These are phyloP conservation scores for Cotesia vestalis DNA, from an alignment of 1,140 invertebrate species.

Conservation along the genomic window DNA sequence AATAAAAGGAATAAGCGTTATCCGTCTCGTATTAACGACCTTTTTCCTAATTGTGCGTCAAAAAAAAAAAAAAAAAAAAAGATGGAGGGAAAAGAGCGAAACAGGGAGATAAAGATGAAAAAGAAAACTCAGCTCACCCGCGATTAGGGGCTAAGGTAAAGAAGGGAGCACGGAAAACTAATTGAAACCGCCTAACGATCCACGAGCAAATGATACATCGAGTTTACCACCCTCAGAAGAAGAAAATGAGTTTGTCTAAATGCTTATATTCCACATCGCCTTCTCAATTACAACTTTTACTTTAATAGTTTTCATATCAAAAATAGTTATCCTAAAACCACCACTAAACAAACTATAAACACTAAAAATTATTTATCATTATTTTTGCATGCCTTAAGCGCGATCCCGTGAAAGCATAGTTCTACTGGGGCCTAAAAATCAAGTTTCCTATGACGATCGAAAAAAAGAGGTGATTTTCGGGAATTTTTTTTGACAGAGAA, in stretches of 20 bases:
- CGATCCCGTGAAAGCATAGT: too few species aligned
- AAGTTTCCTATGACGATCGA: too few species aligned
- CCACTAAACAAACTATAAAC: not conserved
- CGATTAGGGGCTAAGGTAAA: constrained; percentile 57
- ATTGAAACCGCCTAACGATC: constrained; percentile 67
- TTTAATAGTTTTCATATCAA: not conserved
- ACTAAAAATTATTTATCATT: not conserved
- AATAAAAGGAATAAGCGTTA: constrained; percentile 34
- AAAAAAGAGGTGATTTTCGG: too few species aligned
- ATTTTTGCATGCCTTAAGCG: too few species aligned
- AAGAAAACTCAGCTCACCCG: constrained; percentile 46
- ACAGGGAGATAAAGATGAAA: constrained; percentile 10
- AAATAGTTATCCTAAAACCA: not conserved
- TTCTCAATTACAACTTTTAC: constrained; percentile 20
- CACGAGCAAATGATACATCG: constrained; percentile 65
- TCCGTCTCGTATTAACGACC: constrained; percentile 60
- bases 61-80: constrained; percentile 25
- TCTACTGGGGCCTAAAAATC: too few species aligned
- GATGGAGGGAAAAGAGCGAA: not conserved
- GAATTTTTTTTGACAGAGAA: too few species aligned
- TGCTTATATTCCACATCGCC: constrained; percentile 52
- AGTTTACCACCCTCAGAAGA: constrained; percentile 36
- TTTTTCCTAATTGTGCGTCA: constrained; percentile 62
- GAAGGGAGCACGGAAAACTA: constrained; percentile 60
- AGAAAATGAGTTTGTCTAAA: constrained; percentile 14